Evolutionary conservation across 2,888 invertebrate genomes (phyloP).

Genomic region (Venustoraphidia nigricollis): DNA sequence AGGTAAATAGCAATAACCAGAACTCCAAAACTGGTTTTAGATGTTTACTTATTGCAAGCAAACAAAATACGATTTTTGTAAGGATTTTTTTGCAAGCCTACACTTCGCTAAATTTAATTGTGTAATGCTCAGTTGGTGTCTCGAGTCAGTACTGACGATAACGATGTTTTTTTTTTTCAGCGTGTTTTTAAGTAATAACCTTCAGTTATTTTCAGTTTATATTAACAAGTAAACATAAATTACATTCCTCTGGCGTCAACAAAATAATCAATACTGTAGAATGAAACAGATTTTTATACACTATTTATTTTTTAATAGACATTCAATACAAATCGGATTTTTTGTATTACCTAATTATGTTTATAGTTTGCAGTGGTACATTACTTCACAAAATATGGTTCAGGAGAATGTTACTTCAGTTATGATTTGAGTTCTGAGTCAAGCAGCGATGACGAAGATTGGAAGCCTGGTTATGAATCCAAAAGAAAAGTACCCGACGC

Average conservation of each 20-base stretch:
- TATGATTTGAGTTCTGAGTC: constrained; percentile 45
- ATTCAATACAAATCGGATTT: constrained; percentile 6
- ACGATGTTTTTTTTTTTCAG: too few relatives aligned
- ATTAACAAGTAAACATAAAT: too few relatives aligned
- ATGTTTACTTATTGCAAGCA: too few relatives aligned
- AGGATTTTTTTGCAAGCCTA: too few relatives aligned
- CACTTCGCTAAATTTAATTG: too few relatives aligned
- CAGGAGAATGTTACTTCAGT: constrained; percentile 61
- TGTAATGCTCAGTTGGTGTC: too few relatives aligned
- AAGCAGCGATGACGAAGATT: constrained; percentile 36
- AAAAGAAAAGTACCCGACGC: constrained; percentile 3
- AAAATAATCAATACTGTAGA: too few relatives aligned
- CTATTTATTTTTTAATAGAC: neutral
- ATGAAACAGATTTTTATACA: neutral
- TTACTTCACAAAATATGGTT: constrained; percentile 72
- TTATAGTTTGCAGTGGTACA: constrained; percentile 64
- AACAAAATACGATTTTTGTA: neutral
- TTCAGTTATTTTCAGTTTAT: too few relatives aligned
- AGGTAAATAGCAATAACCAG: constrained; percentile 25
- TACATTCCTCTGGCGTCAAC: too few relatives aligned
- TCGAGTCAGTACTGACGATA: too few relatives aligned
- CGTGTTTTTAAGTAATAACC: too few relatives aligned
- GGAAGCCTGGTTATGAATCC: constrained; percentile 10
- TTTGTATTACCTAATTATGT: constrained; percentile 3
- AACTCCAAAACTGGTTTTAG: too few relatives aligned